phyloP scores from a whole-genome alignment of 2,888 invertebrate genomes.

The Andrena camellia region DNA sequence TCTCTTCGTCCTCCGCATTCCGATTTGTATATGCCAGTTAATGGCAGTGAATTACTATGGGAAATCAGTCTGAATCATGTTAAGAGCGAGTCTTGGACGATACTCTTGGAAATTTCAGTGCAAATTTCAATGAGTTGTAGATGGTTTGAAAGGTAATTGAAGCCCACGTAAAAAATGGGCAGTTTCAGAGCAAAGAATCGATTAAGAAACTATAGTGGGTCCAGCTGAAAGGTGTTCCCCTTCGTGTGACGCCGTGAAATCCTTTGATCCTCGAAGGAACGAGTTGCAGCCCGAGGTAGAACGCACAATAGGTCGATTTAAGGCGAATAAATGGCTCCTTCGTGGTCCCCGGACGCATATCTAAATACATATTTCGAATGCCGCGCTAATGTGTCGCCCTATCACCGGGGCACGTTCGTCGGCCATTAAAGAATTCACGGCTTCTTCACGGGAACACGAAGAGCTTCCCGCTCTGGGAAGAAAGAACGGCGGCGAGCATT shows the following conservation, averaged over 20 bases:
- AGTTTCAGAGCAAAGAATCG: constrained; percentile 6
- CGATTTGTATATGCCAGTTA: neutral
- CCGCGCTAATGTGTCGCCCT: constrained; percentile 73
- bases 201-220: constrained; percentile 11
- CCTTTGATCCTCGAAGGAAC: constrained; percentile 25
- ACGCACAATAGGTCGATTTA: constrained; percentile 29
- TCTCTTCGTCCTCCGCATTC: neutral
- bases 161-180: neutral
- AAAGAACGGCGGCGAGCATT: constrained; percentile 21
- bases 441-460: constrained; percentile 31
- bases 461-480: constrained; percentile 1
- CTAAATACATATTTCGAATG: constrained; percentile 61
- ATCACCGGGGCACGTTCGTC: constrained; percentile 73
- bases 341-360: constrained; percentile 48
- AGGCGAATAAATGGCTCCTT: constrained; percentile 47
- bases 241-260: constrained; percentile 11
- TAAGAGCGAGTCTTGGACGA: neutral
- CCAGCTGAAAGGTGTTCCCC: neutral
- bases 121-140: no score
- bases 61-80: neutral
- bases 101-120: no score
- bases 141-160: neutral
- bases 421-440: constrained; percentile 44
- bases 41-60: neutral
- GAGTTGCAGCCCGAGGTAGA: neutral